phyloP scores from a whole-genome alignment of 2,113 vertebrate species.

The Ancistrus triradiatus region DNA sequence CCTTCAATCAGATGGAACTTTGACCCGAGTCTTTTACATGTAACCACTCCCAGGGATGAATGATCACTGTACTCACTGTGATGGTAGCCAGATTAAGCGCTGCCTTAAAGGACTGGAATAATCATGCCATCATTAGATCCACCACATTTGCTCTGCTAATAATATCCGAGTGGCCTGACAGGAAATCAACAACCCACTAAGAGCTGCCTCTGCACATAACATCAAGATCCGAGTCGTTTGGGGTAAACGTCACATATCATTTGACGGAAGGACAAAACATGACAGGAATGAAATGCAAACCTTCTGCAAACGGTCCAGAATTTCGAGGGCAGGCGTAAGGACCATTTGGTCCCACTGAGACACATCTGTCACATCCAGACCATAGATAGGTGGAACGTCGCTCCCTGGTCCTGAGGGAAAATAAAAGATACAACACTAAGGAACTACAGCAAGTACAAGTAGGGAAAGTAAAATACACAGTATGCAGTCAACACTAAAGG shows the following conservation, averaged over 20 bases:
- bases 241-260: not conserved
- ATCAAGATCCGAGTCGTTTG: not conserved
- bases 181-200: not conserved
- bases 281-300: conserved; percentile 58
- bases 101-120: conserved; percentile 3
- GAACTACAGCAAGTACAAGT: not conserved
- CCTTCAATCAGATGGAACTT: not conserved
- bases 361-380: conserved; percentile 83
- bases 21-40: too few species aligned
- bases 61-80: not conserved
- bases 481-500: too few species aligned
- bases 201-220: not conserved
- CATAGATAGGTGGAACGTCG: conserved; percentile 78
- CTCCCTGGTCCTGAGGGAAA: conserved; percentile 76
- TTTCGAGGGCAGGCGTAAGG: conserved; percentile 82
- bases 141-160: not conserved
- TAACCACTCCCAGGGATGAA: too few species aligned
- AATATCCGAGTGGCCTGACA: conserved; percentile 1
- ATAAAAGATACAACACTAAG: not conserved
- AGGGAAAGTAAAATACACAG: too few species aligned
- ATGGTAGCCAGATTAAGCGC: not conserved
- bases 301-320: conserved; percentile 85
- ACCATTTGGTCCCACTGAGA: conserved; percentile 82
- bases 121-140: not conserved
- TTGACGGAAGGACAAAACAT: not conserved